Evolutionary conservation across 2,113 vertebrate species (phyloP).

Genomic region (Shinisaurus crocodilurus): DNA sequence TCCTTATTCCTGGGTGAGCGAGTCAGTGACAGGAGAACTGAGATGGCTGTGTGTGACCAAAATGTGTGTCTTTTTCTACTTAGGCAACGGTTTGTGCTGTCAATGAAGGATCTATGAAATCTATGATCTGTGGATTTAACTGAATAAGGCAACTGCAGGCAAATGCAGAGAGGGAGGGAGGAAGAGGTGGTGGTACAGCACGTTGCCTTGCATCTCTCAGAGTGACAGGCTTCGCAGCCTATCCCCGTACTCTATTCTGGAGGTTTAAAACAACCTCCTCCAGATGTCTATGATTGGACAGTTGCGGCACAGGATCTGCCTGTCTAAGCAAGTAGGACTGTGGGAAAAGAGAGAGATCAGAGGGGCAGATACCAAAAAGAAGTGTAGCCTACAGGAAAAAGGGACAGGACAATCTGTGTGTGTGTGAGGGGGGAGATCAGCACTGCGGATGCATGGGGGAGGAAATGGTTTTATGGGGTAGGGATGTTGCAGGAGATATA

Average conservation of each 20-base stretch:
- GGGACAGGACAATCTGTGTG: not conserved
- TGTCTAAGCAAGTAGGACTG: not conserved
- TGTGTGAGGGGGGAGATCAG: not conserved
- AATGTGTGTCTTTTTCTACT: not conserved
- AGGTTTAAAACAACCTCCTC: not conserved
- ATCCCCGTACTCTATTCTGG: not conserved
- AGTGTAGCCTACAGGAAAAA: no score
- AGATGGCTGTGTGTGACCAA: not conserved
- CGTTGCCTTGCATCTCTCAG: not conserved
- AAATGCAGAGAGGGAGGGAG: no score
- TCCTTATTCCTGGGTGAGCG: not conserved
- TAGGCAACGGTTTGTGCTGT: not conserved
- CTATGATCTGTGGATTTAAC: not conserved
- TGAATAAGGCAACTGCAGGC: not conserved
- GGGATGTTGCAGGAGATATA: not conserved
- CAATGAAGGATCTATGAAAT: not conserved
- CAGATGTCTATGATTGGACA: conserved; percentile 5
- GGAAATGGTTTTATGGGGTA: not conserved
- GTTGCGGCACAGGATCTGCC: not conserved
- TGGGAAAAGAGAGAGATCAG: conserved; percentile 2
- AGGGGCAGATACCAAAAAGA: not conserved
- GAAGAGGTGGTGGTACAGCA: no score
- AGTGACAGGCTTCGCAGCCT: conserved; percentile 12
- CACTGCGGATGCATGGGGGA: no score
- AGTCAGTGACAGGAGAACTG: not conserved